Percentiles rank a stretch among this genome's conserved stretches.
Conservation (phyloP, 2,113 vertebrate genomes). For the Hypocryptadius cinnamomeus region DNA sequence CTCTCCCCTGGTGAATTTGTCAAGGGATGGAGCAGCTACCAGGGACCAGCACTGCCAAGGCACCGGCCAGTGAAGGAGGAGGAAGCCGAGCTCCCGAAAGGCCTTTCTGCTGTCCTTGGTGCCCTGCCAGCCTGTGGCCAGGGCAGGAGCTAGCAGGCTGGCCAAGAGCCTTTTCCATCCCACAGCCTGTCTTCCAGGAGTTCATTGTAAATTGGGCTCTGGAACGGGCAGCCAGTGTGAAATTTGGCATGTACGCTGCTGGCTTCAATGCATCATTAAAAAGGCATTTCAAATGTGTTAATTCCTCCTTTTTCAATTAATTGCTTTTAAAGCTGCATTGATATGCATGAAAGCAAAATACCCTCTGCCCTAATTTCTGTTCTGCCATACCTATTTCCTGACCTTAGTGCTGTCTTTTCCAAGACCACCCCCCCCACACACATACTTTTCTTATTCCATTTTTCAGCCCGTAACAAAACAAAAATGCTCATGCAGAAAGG, state of each 20-base stretch:
- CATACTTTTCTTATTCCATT: not conserved
- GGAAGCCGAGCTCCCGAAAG: not conserved
- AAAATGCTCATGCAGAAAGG: not conserved
- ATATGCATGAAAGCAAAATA: not conserved
- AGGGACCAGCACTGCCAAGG: not conserved
- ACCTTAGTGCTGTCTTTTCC: not conserved
- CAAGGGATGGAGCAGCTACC: not conserved
- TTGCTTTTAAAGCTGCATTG: conserved; percentile 33
- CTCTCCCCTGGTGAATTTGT: fast-evolving
- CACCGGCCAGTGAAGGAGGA: fast-evolving
- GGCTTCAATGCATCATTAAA: conserved; percentile 50
- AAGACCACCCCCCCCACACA: not conserved
- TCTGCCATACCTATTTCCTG: not conserved
- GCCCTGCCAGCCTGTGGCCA: not conserved
- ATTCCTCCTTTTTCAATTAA: conserved; percentile 50
- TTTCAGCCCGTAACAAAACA: not conserved
- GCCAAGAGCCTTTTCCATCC: not conserved
- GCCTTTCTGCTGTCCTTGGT: not conserved
- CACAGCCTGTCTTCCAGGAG: conserved; percentile 18
- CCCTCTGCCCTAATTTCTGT: conserved; percentile 13
- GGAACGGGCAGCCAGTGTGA: conserved; percentile 10
- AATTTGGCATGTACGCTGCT: not conserved
- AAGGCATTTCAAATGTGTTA: conserved; percentile 52
- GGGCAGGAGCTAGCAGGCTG: not conserved
- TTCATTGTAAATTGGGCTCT: not conserved